A percentile compares a stretch with the other conserved stretches of the same genome.
phyloP scores from a whole-genome alignment of 2,797 vertebrate species.

The Dromococcyx pavoninus region DNA sequence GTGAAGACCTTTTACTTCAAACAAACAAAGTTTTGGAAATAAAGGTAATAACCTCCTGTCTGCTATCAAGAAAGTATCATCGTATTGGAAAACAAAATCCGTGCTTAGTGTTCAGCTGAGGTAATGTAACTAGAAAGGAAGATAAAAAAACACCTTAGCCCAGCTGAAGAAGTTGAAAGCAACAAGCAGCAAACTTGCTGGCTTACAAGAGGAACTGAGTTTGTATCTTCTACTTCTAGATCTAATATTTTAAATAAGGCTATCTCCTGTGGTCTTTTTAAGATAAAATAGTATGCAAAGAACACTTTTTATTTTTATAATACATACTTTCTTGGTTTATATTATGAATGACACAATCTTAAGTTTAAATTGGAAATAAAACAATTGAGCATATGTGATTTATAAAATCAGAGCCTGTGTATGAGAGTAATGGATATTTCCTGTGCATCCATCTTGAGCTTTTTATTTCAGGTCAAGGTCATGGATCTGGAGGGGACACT shows the following conservation, averaged over 20 bases:
- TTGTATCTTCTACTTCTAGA: background rate
- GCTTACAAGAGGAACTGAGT: background rate
- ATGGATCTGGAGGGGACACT: background rate
- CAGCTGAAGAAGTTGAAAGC: no score
- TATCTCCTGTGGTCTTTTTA: background rate
- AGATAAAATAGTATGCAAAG: background rate
- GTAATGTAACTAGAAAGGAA: no score
- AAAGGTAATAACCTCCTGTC: no score
- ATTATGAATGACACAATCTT: background rate
- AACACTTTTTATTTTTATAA: background rate
- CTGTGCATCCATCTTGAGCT: background rate
- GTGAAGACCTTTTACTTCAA: background rate
- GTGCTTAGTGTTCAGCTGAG: no score
- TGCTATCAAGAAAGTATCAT: no score
- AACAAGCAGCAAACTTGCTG: background rate
- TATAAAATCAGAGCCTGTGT: background rate
- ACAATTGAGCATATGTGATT: background rate
- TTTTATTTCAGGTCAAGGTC: background rate
- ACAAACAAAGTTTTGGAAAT: no score
- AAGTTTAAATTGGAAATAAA: background rate
- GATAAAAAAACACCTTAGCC: no score
- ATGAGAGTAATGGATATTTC: background rate
- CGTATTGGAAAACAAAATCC: no score
- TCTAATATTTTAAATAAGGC: background rate
- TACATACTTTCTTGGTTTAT: background rate